phyloP scores from a whole-genome alignment of 2,113 vertebrate genomes.

The Xiphophorus couchianus region DNA sequence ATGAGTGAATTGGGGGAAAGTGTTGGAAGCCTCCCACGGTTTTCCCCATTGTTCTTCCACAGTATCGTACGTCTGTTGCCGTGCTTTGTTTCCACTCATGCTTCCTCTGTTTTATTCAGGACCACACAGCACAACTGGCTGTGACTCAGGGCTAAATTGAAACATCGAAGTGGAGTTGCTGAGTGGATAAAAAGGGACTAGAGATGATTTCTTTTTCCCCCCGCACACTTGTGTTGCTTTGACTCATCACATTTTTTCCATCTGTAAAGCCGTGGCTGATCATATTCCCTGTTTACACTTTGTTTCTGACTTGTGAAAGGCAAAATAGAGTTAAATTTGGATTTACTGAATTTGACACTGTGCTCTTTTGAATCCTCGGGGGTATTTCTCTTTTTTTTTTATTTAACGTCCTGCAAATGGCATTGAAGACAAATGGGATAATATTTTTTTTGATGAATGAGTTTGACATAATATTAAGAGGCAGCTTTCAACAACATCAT shows the following conservation, averaged over 20 bases:
- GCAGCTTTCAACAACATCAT: not conserved
- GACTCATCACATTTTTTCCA: constrained; percentile 60
- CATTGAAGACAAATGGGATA: constrained; percentile 1
- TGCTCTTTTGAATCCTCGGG: constrained; percentile 3
- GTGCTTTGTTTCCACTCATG: constrained; percentile 61
- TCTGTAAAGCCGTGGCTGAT: constrained; percentile 30
- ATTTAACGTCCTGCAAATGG: constrained; percentile 36
- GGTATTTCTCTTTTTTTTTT: constrained; percentile 5
- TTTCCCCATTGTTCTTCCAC: constrained; percentile 40
- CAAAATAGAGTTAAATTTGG: constrained; percentile 59
- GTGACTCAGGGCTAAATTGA: constrained; percentile 33
- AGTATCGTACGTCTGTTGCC: constrained; percentile 55
- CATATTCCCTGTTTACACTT: constrained; percentile 44
- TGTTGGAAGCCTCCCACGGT: constrained; percentile 21
- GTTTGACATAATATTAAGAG: not conserved
- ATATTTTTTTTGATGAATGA: constrained; percentile 19
- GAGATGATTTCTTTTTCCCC: too few relatives aligned
- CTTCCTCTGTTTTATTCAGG: constrained; percentile 63
- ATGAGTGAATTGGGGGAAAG: not conserved
- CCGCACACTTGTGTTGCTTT: constrained; percentile 27
- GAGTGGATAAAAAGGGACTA: constrained; percentile 48
- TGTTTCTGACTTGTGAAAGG: constrained; percentile 55
- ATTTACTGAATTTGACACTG: constrained; percentile 31
- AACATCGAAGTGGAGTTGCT: constrained; percentile 35
- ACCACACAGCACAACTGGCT: constrained; percentile 42